Conservation (phyloP, 2,797 vertebrate species). For the Muscicapa striata region DNA sequence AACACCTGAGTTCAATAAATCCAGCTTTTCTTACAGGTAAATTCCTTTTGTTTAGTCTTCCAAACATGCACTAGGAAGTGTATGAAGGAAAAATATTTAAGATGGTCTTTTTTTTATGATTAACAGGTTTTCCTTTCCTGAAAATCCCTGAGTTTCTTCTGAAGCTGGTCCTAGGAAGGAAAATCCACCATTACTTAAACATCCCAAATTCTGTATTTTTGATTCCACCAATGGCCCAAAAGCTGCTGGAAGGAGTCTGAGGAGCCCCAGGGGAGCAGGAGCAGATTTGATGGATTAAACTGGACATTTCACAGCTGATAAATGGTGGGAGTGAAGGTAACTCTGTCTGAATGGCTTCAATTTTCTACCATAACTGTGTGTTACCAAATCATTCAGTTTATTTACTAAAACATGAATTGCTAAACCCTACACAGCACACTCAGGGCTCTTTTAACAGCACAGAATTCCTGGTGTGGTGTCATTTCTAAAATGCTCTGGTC, state of each 20-base stretch:
- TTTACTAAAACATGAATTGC: neutral
- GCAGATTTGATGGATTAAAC: neutral
- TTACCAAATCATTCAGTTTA: neutral
- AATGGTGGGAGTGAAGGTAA: neutral
- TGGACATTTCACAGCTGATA: neutral
- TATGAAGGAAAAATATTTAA: neutral
- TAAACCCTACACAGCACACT: neutral
- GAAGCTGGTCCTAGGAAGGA: neutral
- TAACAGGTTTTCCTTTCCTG: neutral
- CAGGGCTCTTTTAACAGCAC: neutral
- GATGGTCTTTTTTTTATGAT: neutral
- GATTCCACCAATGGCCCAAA: neutral
- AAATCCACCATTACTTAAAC: neutral
- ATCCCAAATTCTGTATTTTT: neutral
- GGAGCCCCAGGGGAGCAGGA: neutral
- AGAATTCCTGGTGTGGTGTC: neutral
- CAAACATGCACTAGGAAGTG: neutral
- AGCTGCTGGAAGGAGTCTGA: neutral
- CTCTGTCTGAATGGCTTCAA: neutral
- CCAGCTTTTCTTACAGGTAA: neutral
- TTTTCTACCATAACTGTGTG: neutral
- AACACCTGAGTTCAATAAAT: neutral
- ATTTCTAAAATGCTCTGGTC: neutral
- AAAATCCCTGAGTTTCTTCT: neutral
- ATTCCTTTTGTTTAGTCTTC: neutral